These are phyloP conservation scores for Calliscelio sp. DNA, from an alignment of 2,888 invertebrate species.

Conservation along the genomic window DNA sequence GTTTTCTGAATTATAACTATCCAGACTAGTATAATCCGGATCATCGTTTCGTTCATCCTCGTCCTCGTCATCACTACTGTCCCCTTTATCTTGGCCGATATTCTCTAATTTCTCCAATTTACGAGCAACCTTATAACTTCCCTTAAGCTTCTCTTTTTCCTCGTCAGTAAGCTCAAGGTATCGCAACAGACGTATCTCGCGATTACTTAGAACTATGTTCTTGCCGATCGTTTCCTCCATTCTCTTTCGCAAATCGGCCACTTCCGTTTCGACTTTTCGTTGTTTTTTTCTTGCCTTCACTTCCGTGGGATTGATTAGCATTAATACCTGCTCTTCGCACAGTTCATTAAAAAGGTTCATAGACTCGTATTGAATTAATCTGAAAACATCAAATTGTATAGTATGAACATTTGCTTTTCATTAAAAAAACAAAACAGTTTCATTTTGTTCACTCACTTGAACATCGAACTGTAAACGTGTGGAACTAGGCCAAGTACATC, in stretches of 20 bases:
- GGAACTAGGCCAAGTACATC: constrained; percentile 95
- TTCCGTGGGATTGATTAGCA: constrained; percentile 94
- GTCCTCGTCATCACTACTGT: constrained; percentile 91
- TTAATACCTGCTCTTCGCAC: constrained; percentile 93
- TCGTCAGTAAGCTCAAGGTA: constrained; percentile 97
- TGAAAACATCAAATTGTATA: constrained; percentile 75
- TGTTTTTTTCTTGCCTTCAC: constrained; percentile 95
- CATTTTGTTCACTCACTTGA: constrained; percentile 84
- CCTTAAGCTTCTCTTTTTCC: constrained; percentile 96
- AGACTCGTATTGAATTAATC: constrained; percentile 91
- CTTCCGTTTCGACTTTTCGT: constrained; percentile 96
- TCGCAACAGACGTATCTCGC: constrained; percentile 95
- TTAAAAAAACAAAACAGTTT: too few relatives aligned
- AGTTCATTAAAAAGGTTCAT: constrained; percentile 92
- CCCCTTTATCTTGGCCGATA: constrained; percentile 90
- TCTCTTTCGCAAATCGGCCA: constrained; percentile 94
- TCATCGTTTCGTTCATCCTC: constrained; percentile 88
- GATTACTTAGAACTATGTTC: constrained; percentile 95
- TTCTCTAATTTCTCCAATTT: constrained; percentile 96
- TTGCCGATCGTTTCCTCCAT: constrained; percentile 92
- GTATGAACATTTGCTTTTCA: too few relatives aligned
- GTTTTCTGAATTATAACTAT: constrained; percentile 92
- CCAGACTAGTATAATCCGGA: constrained; percentile 91
- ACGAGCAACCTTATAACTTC: constrained; percentile 94
- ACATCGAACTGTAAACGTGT: constrained; percentile 91